Base-by-base conservation (phyloP, 2,888 invertebrate species). In the Tachina fera region DNA sequence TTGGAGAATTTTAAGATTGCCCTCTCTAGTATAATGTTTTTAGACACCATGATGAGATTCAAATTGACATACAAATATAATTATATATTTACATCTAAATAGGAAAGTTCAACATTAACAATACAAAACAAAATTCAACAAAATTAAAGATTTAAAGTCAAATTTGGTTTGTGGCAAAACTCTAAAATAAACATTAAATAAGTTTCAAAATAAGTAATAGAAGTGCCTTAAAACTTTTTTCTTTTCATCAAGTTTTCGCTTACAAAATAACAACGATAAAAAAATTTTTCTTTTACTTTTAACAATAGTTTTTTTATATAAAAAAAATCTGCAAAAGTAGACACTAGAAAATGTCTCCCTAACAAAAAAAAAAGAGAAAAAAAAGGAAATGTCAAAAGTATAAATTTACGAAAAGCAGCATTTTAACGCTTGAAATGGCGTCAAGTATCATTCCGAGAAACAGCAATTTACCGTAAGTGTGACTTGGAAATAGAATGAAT, bases 391-490 rank as follows among this genome's bases (percentile, higher is more conserved):
- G 19, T 56, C 11, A 53, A 43, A 19, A 41, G 39, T 11, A 74
- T 14, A 41, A 76, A 67, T 56, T 81, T 74, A 58, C 68, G 45
- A 47, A 60, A 49, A 65, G 53, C 41, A 76, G 65, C 76, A 82
- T 82, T 82, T 82, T 63, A 63, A 76, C 47, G 68, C 81, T 81
- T 68, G 53, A 70, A 65, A 56, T 63, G 65, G 65, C 63, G 13
- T 63, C 49, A 49, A 71, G 70, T 82, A 16, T 16, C 71, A 47
- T 71, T 51, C 31, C 58, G 8, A n/a, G 72, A 3, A 71, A 41
- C 76, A 82, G 61, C 70, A 67, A 51, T 65, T 76, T 71, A 51
- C 63, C 63, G 63, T 58, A 39, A 47, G 75, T 41, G 56, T 13
- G 53, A 45, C 61, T 78, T 39, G 31, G 56, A 41, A 63, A 60